phyloP scores from a whole-genome alignment of 2,797 vertebrate genomes.

The Anguilla obscura region DNA sequence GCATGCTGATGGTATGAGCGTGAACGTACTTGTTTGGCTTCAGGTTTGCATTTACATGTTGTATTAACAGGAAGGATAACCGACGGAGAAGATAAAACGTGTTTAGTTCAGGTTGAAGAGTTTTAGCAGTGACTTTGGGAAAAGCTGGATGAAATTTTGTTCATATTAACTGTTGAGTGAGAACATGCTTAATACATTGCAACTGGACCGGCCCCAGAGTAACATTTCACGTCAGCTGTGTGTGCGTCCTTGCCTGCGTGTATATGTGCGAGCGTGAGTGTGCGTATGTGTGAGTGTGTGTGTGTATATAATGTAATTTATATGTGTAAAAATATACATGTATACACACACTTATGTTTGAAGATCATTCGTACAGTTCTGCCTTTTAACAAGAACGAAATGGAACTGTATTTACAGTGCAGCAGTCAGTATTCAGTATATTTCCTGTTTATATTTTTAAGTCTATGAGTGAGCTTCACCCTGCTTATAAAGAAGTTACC shows the following conservation, averaged over 20 bases:
- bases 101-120: background rate
- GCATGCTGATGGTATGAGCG: background rate
- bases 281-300: background rate
- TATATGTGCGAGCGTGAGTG: background rate
- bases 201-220: background rate
- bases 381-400: background rate
- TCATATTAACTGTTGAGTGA: background rate
- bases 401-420: background rate
- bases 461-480: background rate
- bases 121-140: background rate
- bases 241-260: background rate
- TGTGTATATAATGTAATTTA: conserved; percentile 2
- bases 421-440: background rate
- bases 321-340: background rate
- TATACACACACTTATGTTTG: background rate
- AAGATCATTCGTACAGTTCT: conserved; percentile 10
- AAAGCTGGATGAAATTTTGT: background rate
- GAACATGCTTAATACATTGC: background rate
- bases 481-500: background rate
- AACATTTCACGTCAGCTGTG: background rate
- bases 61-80: conserved; percentile 12
- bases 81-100: background rate
- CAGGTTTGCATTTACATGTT: background rate
- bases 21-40: background rate
- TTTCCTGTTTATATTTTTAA: background rate